Evolutionary conservation across 2,797 vertebrate species (phyloP), one percentile per base, ranked within the genome.

Genomic region (Merluccius polli): DNA sequence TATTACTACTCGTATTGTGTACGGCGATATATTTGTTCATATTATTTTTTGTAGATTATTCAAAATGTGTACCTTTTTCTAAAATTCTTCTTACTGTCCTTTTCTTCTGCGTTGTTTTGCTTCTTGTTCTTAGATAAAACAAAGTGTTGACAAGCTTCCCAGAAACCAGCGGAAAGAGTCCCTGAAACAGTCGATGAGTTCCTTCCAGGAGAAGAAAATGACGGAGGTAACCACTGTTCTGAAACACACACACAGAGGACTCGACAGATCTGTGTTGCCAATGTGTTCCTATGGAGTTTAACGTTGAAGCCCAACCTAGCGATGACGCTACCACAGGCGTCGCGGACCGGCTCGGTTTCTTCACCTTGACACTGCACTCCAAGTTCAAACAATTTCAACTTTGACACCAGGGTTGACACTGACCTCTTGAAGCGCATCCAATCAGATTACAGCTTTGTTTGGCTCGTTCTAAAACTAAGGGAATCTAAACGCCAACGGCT

Each of bases 91-190:
- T 5, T 48, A 32, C 16, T n/a, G 27, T 65, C 2, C 5, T 67
- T 67, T n/a, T 24, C 11, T 4, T 35, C 31, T 32, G 32, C 15
- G 1, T 7, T 32, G 41, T 59, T 18, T 13, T 8, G 8, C 29
- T 69, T 41, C 36, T 63, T 16, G 16, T 6, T 73, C 74, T 36
- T 32, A 99, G 98, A 92, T 97, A 0, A 99, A 98, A 90, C 94
- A 89, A 0, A 92, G 95, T 36, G 92, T 96, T 12, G 96, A 98
- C 81, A 98, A 95, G 77, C 87, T 99, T 27, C 96, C 97, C 0
- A 92, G 96, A 76, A 94, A 82, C 12, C 92, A 95, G 78, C 95
- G 98, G 71, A 98, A 96, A 88, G 96, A 96, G 12, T 92, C 85
- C 77, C 77, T 97, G 92, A 98, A 95, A 81, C 83, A 84, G 13